Evolutionary conservation across 1,140 invertebrate genomes (phyloP), one percentile per base, ranked within the genome.

Genomic region (Samia ricini): DNA sequence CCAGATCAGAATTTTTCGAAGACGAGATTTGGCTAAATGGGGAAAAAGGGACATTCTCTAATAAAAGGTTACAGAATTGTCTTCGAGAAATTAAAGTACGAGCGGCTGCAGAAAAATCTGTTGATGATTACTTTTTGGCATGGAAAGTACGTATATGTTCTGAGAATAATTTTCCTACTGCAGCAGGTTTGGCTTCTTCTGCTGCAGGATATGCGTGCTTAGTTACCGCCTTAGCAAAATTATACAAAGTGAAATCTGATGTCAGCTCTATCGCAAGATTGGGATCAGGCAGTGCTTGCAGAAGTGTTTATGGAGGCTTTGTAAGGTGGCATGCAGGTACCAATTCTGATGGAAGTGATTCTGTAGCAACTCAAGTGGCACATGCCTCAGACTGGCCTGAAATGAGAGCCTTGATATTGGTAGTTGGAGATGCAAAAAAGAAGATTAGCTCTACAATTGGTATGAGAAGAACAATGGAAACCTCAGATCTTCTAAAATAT

Each of bases 141-240:
- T 96, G 94, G 94, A 95, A 97, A 77, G 76, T 99, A 22, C 95
- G 95, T 70, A 96, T 99, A 70, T 97, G 95, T 83, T 99, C 98
- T 0, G 94, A 95, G 76, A 99, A 99, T 89, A 99, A 99, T 92
- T 99, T 99, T 85, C 99, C 99, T 19, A 99, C 98, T 19, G 98
- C 98, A 21, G 98, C 99, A 67, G 99, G 99, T 1, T 91, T 99
- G 23, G 99, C 99, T 5, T 99, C 98, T 3, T 99, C 98, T 66
- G 99, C 99, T 61, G 98, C 99, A 61, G 99, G 99, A 21, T 99
- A 99, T 91, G 98, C 99, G 21, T 98, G 96, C 84, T 90, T 97
- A 36, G 95, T 96, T 0, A 94, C 92, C 71, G 93, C 96, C 19
- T 81, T 99, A 26, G 93, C 96, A 6, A 92, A 94, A 63, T 78